Conservation (phyloP, 2,797 vertebrate species). For the Glyptemys insculpta region DNA sequence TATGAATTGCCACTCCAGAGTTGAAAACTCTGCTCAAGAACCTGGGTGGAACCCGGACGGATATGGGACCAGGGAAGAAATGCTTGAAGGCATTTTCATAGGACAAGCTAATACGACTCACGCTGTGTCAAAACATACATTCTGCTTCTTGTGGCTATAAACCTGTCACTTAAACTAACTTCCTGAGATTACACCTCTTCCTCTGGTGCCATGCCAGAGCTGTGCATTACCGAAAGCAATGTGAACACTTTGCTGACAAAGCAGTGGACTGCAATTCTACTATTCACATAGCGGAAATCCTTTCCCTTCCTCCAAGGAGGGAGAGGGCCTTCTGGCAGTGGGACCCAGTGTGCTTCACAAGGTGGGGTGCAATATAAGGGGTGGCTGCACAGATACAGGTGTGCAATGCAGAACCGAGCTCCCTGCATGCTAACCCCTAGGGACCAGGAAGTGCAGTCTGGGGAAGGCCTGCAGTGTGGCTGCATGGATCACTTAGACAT, state of each 20-base stretch:
- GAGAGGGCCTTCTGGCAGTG: not conserved
- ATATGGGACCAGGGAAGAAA: not conserved
- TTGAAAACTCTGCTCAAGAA: not conserved
- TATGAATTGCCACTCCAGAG: not conserved
- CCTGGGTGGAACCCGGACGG: not conserved
- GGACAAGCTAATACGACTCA: not conserved
- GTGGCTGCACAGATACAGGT: not conserved
- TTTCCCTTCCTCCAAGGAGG: not conserved
- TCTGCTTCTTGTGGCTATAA: slow-evolving; percentile 27
- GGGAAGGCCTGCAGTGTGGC: not conserved
- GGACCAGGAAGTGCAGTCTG: not conserved
- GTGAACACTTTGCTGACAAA: not conserved
- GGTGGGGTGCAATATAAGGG: not conserved
- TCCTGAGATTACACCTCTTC: not conserved
- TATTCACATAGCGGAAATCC: not conserved
- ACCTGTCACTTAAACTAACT: slow-evolving; percentile 4
- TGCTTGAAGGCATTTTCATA: slow-evolving; percentile 9
- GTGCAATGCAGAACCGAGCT: not conserved
- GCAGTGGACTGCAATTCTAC: not conserved
- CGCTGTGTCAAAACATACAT: not conserved
- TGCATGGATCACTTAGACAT: not conserved
- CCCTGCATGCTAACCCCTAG: not conserved
- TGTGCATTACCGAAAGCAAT: not conserved
- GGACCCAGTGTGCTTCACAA: not conserved
- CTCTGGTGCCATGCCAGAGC: accelerated